A percentile compares a stretch with the other conserved stretches of the same genome.
Evolutionary conservation across 2,113 vertebrate species (phyloP).

Genomic region (Pelecanoides urinatrix): DNA sequence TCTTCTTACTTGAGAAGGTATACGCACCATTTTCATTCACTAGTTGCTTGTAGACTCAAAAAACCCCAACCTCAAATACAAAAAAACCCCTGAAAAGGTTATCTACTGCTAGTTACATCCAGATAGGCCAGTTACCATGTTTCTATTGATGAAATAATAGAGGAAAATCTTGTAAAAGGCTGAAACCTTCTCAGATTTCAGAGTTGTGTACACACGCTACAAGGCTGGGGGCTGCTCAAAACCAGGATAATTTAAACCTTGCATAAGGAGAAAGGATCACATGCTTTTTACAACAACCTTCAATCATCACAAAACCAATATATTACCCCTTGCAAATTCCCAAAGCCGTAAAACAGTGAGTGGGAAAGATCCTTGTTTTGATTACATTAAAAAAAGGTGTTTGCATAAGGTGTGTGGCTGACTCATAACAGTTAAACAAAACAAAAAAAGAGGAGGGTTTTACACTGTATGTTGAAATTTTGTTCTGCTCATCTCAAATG

Average conservation of each 20-base stretch:
- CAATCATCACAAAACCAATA: background rate
- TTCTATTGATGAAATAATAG: conserved; percentile 11
- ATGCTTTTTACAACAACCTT: background rate
- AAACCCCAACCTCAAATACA: background rate
- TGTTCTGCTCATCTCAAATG: background rate
- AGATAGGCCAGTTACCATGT: background rate
- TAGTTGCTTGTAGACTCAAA: background rate
- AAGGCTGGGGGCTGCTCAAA: background rate
- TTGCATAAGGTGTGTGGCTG: conserved; percentile 18
- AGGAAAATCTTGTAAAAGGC: conserved; percentile 10
- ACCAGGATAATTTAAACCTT: background rate
- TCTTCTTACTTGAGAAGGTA: background rate
- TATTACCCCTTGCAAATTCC: background rate
- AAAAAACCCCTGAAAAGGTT: background rate
- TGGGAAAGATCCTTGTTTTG: background rate
- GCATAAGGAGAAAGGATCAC: background rate
- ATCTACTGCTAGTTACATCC: background rate
- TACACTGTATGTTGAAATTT: background rate
- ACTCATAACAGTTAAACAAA: background rate
- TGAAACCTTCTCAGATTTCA: background rate
- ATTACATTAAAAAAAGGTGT: background rate
- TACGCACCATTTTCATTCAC: background rate
- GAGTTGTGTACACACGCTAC: background rate
- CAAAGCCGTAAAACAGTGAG: background rate
- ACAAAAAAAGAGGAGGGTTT: background rate